Evolutionary conservation across 2,113 vertebrate species (phyloP).

Genomic region (Myotis yumanensis): DNA sequence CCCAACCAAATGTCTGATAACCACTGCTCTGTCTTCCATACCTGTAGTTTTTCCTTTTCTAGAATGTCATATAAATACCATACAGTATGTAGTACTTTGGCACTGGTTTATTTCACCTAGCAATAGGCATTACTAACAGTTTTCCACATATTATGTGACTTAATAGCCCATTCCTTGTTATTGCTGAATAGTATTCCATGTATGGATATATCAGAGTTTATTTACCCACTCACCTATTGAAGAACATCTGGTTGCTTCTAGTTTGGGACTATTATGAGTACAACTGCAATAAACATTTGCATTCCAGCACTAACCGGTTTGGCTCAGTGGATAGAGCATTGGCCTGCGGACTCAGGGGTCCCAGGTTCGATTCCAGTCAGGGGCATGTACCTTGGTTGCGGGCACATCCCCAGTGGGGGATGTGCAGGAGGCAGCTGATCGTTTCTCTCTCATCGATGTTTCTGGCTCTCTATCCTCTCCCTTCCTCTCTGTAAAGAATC

Average conservation of each 20-base stretch:
- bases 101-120: background rate
- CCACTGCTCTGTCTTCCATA: background rate
- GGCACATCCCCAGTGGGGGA: no score
- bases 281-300: background rate
- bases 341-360: no score
- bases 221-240: background rate
- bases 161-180: background rate
- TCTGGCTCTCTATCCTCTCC: no score
- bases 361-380: no score
- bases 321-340: no score
- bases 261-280: background rate
- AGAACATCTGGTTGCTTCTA: background rate
- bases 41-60: background rate
- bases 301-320: background rate
- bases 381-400: no score
- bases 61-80: background rate
- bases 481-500: no score
- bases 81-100: background rate
- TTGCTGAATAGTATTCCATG: background rate
- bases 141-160: background rate
- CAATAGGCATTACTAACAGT: background rate
- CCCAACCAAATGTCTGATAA: background rate
- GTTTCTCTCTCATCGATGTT: no score
- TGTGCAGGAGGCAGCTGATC: no score
- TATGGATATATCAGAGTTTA: background rate